These are phyloP conservation scores for Manis pentadactyla DNA, from an alignment of 2,797 vertebrate species.

Conservation along the genomic window DNA sequence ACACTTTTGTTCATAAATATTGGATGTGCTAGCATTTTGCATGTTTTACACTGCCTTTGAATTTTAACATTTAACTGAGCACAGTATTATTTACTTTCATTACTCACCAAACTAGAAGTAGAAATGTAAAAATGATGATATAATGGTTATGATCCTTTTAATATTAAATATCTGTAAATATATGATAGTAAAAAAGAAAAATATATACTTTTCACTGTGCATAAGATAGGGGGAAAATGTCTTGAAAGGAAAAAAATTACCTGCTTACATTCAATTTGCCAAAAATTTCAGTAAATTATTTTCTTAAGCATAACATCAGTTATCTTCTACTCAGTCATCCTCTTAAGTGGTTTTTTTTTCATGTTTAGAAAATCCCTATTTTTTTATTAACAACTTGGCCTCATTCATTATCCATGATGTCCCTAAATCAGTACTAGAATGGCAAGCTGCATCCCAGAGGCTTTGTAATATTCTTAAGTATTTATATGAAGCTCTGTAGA, in stretches of 20 bases:
- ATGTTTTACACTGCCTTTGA: slow-evolving; percentile 50
- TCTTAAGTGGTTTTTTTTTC: slow-evolving; percentile 72
- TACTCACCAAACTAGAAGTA: slow-evolving; percentile 41
- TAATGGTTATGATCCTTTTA: slow-evolving; percentile 44
- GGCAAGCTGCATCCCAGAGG: slow-evolving; percentile 61
- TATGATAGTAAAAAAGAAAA: slow-evolving; percentile 55
- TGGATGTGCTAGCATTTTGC: slow-evolving; percentile 56
- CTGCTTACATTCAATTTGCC: slow-evolving; percentile 80
- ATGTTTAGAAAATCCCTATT: slow-evolving; percentile 75
- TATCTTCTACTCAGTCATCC: slow-evolving; percentile 81
- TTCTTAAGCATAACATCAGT: slow-evolving; percentile 83
- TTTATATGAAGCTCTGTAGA: background rate
- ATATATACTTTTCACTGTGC: background rate
- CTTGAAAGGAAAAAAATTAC: slow-evolving; percentile 83
- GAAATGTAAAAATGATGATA: slow-evolving; percentile 51
- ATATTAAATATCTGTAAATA: slow-evolving; percentile 53
- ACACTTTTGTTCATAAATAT: slow-evolving; percentile 63
- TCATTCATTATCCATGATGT: slow-evolving; percentile 74
- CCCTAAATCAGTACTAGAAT: slow-evolving; percentile 65
- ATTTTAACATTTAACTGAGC: slow-evolving; percentile 72
- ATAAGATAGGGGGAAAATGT: slow-evolving; percentile 54
- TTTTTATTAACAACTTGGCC: slow-evolving; percentile 74
- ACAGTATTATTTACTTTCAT: slow-evolving; percentile 59
- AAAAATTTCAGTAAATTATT: slow-evolving; percentile 82
- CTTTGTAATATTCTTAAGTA: slow-evolving; percentile 50